phyloP scores from a whole-genome alignment of 2,797 vertebrate species.

The Microctenopoma stevenorrisi region DNA sequence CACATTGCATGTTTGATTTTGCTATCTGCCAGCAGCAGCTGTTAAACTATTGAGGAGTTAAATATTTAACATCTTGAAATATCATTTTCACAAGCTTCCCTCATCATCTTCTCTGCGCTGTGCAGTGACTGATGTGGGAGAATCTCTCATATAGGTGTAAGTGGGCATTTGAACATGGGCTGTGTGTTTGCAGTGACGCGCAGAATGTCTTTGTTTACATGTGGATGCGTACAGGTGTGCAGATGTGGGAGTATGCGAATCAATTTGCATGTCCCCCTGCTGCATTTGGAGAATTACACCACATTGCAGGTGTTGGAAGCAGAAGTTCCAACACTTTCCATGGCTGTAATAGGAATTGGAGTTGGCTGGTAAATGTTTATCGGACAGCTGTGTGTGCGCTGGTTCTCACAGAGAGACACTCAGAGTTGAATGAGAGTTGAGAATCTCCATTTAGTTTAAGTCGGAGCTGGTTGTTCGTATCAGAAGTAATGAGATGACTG shows the following conservation, averaged over 20 bases:
- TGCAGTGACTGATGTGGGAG: neutral
- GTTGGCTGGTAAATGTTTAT: no score
- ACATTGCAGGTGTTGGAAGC: no score
- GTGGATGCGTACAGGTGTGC: no score
- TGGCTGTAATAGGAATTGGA: no score
- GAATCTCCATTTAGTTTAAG: no score
- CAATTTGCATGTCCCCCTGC: neutral
- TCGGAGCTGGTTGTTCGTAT: no score
- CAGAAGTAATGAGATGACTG: no score
- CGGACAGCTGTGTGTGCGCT: no score
- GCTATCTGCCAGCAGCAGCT: conserved; percentile 65
- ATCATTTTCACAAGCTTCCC: conserved; percentile 50
- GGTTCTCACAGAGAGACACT: no score
- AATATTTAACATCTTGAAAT: conserved; percentile 70
- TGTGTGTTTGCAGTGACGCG: neutral
- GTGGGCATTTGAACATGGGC: neutral
- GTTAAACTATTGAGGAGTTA: conserved; percentile 70
- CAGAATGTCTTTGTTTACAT: neutral
- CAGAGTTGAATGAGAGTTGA: no score
- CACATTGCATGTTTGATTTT: conserved; percentile 56
- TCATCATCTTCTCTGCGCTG: conserved; percentile 11
- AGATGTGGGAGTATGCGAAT: neutral
- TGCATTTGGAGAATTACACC: neutral
- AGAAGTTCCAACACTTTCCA: no score
- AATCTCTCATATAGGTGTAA: neutral